phyloP scores from a whole-genome alignment of 2,888 invertebrate species.

The Leptinotarsa rubiginosa region DNA sequence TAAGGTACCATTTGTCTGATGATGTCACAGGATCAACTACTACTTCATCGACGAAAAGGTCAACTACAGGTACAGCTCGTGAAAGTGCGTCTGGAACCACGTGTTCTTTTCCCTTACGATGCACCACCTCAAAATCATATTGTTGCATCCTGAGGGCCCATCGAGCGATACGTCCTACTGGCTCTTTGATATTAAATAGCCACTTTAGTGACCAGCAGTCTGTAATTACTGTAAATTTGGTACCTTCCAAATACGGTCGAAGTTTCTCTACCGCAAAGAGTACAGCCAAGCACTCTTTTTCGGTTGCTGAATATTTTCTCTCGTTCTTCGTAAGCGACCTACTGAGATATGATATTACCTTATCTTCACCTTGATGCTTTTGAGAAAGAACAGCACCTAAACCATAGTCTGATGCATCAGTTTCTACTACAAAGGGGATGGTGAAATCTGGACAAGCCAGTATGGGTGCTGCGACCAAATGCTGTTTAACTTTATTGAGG shows the following conservation, averaged over 20 bases:
- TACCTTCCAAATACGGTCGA: constrained; percentile 40
- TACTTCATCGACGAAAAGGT: neutral
- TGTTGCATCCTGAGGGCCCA: constrained; percentile 40
- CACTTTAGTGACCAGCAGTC: constrained; percentile 31
- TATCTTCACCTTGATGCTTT: neutral
- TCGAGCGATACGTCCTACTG: constrained; percentile 39
- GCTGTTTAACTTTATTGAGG: constrained; percentile 37
- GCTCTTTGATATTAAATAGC: constrained; percentile 25
- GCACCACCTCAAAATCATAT: constrained; percentile 38
- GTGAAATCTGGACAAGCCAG: constrained; percentile 41
- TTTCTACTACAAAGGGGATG: constrained; percentile 39
- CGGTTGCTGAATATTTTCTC: constrained; percentile 38
- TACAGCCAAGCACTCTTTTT: constrained; percentile 40
- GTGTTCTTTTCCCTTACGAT: constrained; percentile 43
- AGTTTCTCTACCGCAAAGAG: constrained; percentile 42
- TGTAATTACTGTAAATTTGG: constrained; percentile 39
- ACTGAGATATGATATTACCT: constrained; percentile 34
- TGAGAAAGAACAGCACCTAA: constrained; percentile 16
- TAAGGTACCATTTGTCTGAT: constrained; percentile 1
- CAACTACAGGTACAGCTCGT: constrained; percentile 27
- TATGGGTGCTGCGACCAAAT: constrained; percentile 37
- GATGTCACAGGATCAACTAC: neutral
- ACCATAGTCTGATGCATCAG: constrained; percentile 32
- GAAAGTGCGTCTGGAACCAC: constrained; percentile 43
- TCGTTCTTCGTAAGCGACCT: constrained; percentile 40